These are phyloP conservation scores for Synanthedon formicaeformis DNA, from an alignment of 2,888 invertebrate genomes.

Conservation along the genomic window DNA sequence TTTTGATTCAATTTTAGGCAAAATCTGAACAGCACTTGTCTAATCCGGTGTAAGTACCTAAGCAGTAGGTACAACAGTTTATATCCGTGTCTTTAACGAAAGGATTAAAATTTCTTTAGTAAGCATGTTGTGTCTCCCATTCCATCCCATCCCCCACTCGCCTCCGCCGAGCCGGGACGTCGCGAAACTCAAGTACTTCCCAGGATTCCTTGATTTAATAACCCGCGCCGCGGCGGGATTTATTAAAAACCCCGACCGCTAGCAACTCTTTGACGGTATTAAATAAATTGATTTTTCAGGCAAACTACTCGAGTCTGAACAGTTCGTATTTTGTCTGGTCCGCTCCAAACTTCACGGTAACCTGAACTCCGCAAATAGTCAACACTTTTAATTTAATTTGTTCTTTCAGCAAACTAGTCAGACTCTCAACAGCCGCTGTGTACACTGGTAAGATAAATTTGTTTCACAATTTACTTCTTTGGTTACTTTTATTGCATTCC, in stretches of 20 bases:
- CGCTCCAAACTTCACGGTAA: neutral
- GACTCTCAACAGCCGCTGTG: neutral
- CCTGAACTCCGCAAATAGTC: slow-evolving; percentile 4
- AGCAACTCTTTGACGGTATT: slow-evolving; percentile 6
- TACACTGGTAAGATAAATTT: too few relatives aligned
- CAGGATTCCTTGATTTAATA: slow-evolving; percentile 30
- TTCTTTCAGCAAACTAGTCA: neutral
- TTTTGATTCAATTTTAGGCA: too few relatives aligned
- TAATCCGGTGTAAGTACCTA: too few relatives aligned
- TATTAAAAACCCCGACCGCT: slow-evolving; percentile 15
- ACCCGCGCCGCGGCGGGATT: slow-evolving; percentile 19
- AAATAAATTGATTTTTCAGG: slow-evolving; percentile 2
- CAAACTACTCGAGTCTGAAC: neutral
- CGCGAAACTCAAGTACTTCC: slow-evolving; percentile 2
- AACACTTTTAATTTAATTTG: neutral
- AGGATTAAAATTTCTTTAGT: neutral
- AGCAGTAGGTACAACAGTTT: too few relatives aligned
- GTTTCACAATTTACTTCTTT: too few relatives aligned
- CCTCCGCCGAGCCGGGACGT: neutral
- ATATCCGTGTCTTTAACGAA: slow-evolving; percentile 1
- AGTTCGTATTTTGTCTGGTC: neutral
- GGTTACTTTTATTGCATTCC: too few relatives aligned
- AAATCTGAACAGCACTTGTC: too few relatives aligned
- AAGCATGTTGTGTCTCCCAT: neutral
- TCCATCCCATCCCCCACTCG: slow-evolving; percentile 1